These are phyloP conservation scores for Oncorhynchus kisutch DNA, from an alignment of 2,113 vertebrate species.

Conservation along the genomic window DNA sequence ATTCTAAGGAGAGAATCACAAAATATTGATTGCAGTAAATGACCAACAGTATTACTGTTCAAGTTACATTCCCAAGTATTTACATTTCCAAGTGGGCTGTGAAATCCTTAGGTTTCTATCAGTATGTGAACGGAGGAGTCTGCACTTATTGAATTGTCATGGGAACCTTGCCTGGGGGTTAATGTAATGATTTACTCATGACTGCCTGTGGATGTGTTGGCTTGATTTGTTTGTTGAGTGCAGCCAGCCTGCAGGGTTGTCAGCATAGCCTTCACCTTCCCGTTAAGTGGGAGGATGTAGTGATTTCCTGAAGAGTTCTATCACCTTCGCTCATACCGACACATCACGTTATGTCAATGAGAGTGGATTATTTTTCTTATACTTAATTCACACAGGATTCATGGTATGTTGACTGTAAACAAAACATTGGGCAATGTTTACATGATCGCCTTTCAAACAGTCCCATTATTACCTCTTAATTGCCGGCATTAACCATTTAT, in stretches of 20 bases:
- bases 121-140: conserved; percentile 62
- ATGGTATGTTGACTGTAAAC: no score
- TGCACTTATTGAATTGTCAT: conserved; percentile 68
- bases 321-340: conserved; percentile 58
- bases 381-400: not conserved
- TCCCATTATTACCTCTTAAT: no score
- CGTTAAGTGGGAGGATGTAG: conserved; percentile 67
- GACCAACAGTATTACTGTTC: not conserved
- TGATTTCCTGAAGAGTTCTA: conserved; percentile 61
- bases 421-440: no score
- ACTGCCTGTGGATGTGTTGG: conserved; percentile 73
- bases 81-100: conserved; percentile 28
- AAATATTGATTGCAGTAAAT: conserved; percentile 16
- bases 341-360: conserved; percentile 59
- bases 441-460: no score
- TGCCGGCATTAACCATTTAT: no score
- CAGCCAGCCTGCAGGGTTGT: conserved; percentile 67
- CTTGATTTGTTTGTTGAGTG: conserved; percentile 70
- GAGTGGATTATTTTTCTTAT: conserved; percentile 26
- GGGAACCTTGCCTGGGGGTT: conserved; percentile 68
- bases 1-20: conserved; percentile 13
- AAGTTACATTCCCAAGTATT: conserved; percentile 1
- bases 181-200: conserved; percentile 74
- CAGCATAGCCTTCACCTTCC: conserved; percentile 44
- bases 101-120: conserved; percentile 51